Base-by-base conservation (phyloP, 64 coral and sea anemone species). In the Actinia equina region DNA sequence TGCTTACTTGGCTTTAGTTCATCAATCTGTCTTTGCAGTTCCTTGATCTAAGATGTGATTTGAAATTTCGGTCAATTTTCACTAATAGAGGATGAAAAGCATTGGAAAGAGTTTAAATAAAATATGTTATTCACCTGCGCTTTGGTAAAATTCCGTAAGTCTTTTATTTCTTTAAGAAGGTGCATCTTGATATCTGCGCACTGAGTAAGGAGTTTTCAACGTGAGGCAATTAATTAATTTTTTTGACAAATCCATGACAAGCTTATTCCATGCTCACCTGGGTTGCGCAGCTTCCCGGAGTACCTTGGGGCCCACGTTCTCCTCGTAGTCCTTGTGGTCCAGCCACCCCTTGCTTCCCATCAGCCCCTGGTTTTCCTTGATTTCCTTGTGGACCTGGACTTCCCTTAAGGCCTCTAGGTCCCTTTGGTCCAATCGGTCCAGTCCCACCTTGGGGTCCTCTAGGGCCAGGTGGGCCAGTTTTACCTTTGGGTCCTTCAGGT, bases 401-500 rank as follows among this genome's bases (percentile, higher is more conserved):
- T 19, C 80, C 80, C 30, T 82, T 82, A 20, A 19, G 23, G 80
- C 80, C 80, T 82, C 43, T 13, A 60, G 83, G 55, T 85, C 83
- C 83, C 37, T 62, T 62, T 43, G 56, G 26, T 5, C 83, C 83
- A 20, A 2, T 85, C 9, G 52, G 8, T 60, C 83, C 83, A 6
- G 53, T 85, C 13, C 0, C 3, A 15, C 80, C 80, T 52, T 57
- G 45, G 37, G 59, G 11, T 18, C 82, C 82, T 37, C 57, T 84
- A 51, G 82, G 82, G 46, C 46, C 46, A 49, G 46, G 46, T 4
- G 52, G 7, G 3, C 82, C 82, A 84, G 25, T 54, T 27, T 42
- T 14, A 42, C 82, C 82, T 25, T 9, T 3, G n/a, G 51, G 57
- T 23, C 83, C 83, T 42, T 63, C 30, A 18, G 56, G 57, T 85